Evolutionary conservation across 2,797 vertebrate genomes (phyloP).

Genomic region (Anas acuta): DNA sequence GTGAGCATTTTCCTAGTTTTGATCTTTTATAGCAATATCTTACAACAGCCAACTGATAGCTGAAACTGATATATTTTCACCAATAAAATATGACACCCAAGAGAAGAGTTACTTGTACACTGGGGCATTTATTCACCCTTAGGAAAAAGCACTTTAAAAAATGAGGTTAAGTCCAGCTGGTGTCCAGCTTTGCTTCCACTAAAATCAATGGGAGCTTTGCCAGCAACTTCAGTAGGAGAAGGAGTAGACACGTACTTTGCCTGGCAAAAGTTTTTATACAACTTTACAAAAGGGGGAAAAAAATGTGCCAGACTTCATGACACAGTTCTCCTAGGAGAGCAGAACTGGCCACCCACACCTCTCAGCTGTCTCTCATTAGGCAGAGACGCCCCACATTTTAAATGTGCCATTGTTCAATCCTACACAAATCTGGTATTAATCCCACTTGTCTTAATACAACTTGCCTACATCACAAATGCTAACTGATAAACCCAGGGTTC

Average conservation of each 20-base stretch:
- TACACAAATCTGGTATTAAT: conserved; percentile 23
- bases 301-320: conserved; percentile 42
- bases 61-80: conserved; percentile 19
- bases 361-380: conserved; percentile 64
- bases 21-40: conserved; percentile 12
- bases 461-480: background rate
- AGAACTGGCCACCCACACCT: conserved; percentile 62
- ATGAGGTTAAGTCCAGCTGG: conserved; percentile 14
- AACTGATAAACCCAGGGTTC: conserved; percentile 6
- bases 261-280: conserved; percentile 3
- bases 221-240: conserved; percentile 19
- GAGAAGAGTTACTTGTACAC: background rate
- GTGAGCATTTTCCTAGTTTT: conserved; percentile 8
- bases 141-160: conserved; percentile 13
- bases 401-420: conserved; percentile 53
- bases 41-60: conserved; percentile 29
- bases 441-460: conserved; percentile 1
- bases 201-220: background rate
- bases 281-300: background rate
- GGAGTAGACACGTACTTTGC: background rate
- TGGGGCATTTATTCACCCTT: background rate
- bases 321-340: conserved; percentile 42
- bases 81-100: background rate
- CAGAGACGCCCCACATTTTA: conserved; percentile 50
- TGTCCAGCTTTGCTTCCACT: conserved; percentile 28